Evolutionary conservation across 2,113 vertebrate genomes (phyloP).

Genomic region (Crotalus horridus): DNA sequence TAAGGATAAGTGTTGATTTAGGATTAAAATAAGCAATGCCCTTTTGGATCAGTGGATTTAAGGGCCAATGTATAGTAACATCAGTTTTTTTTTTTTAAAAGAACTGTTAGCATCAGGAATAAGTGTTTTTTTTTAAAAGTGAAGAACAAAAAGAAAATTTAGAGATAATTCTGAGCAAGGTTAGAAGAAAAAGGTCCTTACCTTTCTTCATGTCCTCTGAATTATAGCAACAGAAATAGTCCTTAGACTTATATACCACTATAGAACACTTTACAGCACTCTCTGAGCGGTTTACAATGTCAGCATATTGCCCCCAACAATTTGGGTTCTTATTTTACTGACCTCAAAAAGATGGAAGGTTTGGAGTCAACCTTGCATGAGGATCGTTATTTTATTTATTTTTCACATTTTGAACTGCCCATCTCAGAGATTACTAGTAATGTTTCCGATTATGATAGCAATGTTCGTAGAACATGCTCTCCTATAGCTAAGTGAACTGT

Average conservation of each 20-base stretch:
- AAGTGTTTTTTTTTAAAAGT: background rate
- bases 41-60: constrained; percentile 24
- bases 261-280: background rate
- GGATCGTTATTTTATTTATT: background rate
- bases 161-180: background rate
- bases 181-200: background rate
- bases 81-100: background rate
- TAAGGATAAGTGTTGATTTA: constrained; percentile 17
- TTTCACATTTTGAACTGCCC: too few relatives aligned
- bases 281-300: background rate
- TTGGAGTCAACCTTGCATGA: background rate
- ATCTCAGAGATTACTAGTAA: background rate
- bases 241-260: background rate
- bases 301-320: background rate
- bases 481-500: background rate
- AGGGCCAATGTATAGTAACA: constrained; percentile 11
- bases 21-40: constrained; percentile 32
- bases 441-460: background rate
- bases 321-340: background rate
- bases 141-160: background rate
- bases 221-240: background rate
- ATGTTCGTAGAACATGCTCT: background rate
- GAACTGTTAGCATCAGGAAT: constrained; percentile 2
- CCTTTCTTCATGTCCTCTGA: background rate
- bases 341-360: background rate